Evolutionary conservation across 2,113 vertebrate genomes (phyloP).

Genomic region (Rostratula benghalensis): DNA sequence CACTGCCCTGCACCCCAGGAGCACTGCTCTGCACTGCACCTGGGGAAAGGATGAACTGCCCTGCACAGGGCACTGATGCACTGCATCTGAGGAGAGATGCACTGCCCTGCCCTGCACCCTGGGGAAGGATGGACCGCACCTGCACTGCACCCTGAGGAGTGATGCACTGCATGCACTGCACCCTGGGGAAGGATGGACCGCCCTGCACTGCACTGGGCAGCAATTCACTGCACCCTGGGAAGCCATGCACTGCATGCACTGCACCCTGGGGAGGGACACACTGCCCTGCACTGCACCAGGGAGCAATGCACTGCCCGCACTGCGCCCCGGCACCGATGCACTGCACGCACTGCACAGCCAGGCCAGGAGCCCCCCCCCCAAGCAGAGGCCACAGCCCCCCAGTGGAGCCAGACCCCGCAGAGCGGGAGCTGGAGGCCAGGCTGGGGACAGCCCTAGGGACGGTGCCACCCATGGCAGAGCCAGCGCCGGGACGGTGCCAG

Average conservation of each 20-base stretch:
- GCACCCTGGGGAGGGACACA: neutral
- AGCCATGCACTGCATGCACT: neutral
- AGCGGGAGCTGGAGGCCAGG: neutral
- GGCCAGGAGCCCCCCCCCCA: rapidly evolving
- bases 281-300: neutral
- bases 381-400: neutral
- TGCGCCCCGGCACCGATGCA: neutral
- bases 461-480: rapidly evolving
- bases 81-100: too few species aligned
- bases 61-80: too few species aligned
- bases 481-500: rapidly evolving
- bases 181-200: too few species aligned
- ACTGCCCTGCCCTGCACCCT: too few species aligned
- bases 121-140: too few species aligned
- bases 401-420: rapidly evolving
- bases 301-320: neutral
- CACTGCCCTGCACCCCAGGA: too few species aligned
- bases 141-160: too few species aligned
- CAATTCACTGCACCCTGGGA: neutral
- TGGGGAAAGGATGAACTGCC: too few species aligned
- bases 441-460: rapidly evolving
- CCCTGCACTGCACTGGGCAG: too few species aligned
- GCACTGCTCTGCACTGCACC: too few species aligned
- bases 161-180: too few species aligned
- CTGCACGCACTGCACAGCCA: neutral